phyloP scores from a whole-genome alignment of 2,113 vertebrate genomes.

The Conger conger region DNA sequence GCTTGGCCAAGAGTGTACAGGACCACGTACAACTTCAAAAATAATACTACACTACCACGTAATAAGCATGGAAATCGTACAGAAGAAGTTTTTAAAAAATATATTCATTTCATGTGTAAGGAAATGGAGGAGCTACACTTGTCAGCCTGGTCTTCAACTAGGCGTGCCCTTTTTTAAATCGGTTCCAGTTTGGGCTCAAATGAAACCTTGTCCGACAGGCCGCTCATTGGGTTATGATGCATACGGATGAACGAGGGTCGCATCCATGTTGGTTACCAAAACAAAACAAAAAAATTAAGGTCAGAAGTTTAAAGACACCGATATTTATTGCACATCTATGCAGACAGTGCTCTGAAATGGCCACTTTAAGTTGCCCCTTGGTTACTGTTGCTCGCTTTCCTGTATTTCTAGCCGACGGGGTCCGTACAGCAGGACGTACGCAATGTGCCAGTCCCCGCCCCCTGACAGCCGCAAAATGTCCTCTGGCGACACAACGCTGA shows the following conservation, averaged over 20 bases:
- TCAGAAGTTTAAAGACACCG: constrained; percentile 73
- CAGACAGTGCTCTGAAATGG: constrained; percentile 80
- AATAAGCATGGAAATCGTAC: constrained; percentile 53
- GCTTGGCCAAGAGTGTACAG: constrained; percentile 42
- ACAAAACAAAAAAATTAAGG: constrained; percentile 52
- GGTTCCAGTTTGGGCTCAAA: constrained; percentile 4
- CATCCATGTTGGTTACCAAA: constrained; percentile 52
- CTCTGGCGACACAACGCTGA: constrained; percentile 94
- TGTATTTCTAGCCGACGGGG: constrained; percentile 86
- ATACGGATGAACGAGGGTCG: not conserved
- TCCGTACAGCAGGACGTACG: constrained; percentile 95
- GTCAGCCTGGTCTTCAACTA: constrained; percentile 37
- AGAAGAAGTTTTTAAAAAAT: constrained; percentile 62
- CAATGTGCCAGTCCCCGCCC: constrained; percentile 98
- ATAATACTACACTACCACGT: constrained; percentile 53
- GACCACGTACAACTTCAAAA: constrained; percentile 50
- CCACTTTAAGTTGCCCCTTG: constrained; percentile 54
- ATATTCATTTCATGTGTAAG: constrained; percentile 67
- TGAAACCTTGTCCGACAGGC: constrained; percentile 50
- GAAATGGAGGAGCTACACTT: constrained; percentile 54
- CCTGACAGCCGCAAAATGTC: constrained; percentile 95
- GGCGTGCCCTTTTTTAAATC: constrained; percentile 41
- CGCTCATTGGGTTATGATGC: constrained; percentile 45
- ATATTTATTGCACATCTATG: constrained; percentile 95
- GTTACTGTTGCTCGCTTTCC: constrained; percentile 79